phyloP scores from a whole-genome alignment of 2,113 vertebrate species.

The Hydrochoerus hydrochaeris region DNA sequence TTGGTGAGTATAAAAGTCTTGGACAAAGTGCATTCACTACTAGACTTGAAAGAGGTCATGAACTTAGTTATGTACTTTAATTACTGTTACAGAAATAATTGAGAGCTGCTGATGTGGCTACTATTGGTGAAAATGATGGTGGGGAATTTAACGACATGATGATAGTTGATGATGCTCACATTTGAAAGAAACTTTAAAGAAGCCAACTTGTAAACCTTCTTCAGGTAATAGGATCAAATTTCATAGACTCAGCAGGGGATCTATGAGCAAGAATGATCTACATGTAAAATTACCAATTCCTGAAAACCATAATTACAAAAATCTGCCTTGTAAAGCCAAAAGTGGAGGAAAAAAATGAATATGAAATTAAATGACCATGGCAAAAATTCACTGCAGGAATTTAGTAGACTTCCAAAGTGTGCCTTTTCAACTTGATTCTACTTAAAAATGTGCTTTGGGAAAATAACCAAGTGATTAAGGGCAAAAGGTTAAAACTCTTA shows the following conservation, averaged over 20 bases:
- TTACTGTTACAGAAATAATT: background rate
- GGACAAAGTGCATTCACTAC: background rate
- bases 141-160: background rate
- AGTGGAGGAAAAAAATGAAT: background rate
- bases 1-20: background rate
- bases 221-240: background rate
- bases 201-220: background rate
- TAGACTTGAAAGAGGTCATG: background rate
- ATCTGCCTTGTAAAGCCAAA: background rate
- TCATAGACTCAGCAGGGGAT: background rate
- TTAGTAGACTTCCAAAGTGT: background rate
- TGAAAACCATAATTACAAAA: background rate
- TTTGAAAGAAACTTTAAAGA: background rate
- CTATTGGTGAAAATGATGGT: background rate
- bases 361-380: background rate
- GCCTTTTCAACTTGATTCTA: background rate
- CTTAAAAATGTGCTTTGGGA: background rate
- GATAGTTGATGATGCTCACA: background rate
- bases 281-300: background rate
- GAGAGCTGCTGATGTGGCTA: background rate
- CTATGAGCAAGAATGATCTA: background rate
- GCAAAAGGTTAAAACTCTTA: background rate
- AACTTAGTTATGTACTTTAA: background rate
- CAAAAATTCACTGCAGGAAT: background rate
- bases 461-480: background rate